Percentiles rank a stretch among this genome's conserved stretches.
Evolutionary conservation across 2,888 invertebrate genomes (phyloP).

Genomic region (Eupithecia inturbata): DNA sequence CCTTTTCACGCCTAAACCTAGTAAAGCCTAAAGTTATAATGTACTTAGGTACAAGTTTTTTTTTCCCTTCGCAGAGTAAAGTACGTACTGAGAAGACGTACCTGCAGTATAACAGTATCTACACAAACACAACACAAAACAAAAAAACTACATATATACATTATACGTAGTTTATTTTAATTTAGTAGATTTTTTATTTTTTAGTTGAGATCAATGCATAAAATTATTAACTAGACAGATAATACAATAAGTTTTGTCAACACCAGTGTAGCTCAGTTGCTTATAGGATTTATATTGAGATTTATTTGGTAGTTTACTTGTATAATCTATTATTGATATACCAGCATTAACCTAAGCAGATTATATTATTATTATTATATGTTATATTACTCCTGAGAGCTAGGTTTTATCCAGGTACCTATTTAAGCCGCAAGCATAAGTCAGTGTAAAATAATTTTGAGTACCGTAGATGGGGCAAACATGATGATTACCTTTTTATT

Average conservation of each 20-base stretch:
- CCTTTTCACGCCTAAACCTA: no score
- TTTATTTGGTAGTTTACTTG: no score
- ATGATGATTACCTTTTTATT: no score
- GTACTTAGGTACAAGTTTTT: no score
- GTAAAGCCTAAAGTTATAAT: no score
- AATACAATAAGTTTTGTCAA: not conserved
- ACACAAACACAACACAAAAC: not conserved
- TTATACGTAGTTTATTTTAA: not conserved
- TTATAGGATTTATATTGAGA: no score
- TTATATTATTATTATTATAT: not conserved
- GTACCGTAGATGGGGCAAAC: not conserved
- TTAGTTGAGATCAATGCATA: no score
- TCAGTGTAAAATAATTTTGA: not conserved
- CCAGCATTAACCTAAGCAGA: not conserved
- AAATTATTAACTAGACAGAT: not conserved
- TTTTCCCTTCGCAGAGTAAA: not conserved
- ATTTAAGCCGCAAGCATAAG: not conserved
- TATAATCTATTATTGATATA: not conserved
- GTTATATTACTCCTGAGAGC: not conserved
- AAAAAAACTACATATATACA: no score
- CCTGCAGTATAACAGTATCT: no score
- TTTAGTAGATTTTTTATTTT: no score
- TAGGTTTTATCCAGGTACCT: not conserved
- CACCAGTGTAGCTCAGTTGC: not conserved
- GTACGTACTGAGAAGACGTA: not conserved